Evolutionary conservation across 2,113 vertebrate species (phyloP).

Genomic region (Brachyistius frenatus): DNA sequence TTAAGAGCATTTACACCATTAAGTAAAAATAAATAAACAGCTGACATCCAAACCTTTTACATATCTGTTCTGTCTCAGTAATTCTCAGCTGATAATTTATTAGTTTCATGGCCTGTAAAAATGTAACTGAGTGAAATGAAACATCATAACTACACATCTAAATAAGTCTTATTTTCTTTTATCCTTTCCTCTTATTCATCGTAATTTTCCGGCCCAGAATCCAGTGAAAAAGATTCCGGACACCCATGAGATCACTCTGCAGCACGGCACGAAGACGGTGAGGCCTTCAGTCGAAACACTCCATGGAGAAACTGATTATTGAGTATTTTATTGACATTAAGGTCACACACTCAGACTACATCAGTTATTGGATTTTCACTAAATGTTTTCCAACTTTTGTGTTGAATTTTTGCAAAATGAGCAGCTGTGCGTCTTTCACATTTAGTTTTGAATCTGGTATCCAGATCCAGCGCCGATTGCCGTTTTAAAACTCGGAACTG

Average conservation of each 20-base stretch:
- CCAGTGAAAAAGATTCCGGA: conserved; percentile 95
- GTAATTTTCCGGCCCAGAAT: conserved; percentile 79
- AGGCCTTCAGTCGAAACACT: conserved; percentile 58
- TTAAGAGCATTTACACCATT: not conserved
- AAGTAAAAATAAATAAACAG: too few species aligned
- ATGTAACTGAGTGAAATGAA: conserved; percentile 4
- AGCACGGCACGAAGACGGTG: conserved; percentile 94
- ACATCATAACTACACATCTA: not conserved
- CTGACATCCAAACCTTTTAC: not conserved
- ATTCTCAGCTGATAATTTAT: conserved; percentile 11
- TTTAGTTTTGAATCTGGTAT: not conserved
- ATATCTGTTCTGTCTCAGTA: not conserved
- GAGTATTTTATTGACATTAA: not conserved
- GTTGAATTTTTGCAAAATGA: not conserved
- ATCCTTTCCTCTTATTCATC: conserved; percentile 10
- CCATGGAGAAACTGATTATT: too few species aligned
- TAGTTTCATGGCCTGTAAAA: not conserved
- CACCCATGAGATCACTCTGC: conserved; percentile 95
- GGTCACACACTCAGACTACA: not conserved
- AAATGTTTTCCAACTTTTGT: not conserved
- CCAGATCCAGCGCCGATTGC: conserved; percentile 16
- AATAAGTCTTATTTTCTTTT: not conserved
- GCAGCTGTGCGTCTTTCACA: not conserved
- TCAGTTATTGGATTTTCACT: too few species aligned
- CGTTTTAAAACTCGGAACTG: conserved; percentile 10